Conservation (phyloP, 35 echinoderm and acorn worm genomes). For the Nesometra sesokonis region DNA sequence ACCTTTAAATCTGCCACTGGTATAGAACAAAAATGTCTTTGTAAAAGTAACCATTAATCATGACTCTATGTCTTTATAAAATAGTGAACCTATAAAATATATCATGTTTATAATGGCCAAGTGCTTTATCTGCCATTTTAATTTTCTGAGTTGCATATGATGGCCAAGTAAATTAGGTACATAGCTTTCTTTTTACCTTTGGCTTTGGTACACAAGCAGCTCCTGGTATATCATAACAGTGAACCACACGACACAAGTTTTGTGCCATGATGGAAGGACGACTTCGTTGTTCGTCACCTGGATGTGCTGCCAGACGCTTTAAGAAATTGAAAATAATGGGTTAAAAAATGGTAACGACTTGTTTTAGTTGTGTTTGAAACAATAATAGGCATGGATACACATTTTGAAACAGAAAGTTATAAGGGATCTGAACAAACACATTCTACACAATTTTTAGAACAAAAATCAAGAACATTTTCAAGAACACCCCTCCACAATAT, state of each 20-base stretch:
- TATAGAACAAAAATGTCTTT: background rate
- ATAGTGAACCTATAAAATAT: background rate
- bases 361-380: too few relatives aligned
- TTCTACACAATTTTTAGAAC: too few relatives aligned
- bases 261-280: conserved; percentile 87
- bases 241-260: conserved; percentile 75
- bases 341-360: background rate
- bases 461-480: too few relatives aligned
- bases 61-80: background rate
- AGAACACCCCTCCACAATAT: too few relatives aligned
- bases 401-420: too few relatives aligned
- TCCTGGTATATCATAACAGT: conserved; percentile 76
- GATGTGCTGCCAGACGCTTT: conserved; percentile 56
- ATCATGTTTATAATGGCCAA: background rate
- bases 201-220: conserved; percentile 88
- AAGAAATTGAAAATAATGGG: conserved; percentile 1
- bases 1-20: too few relatives aligned
- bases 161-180: background rate
- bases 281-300: conserved; percentile 52
- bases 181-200: conserved; percentile 18
- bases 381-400: too few relatives aligned
- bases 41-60: too few relatives aligned
- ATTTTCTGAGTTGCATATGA: background rate
- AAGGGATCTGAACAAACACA: too few relatives aligned
- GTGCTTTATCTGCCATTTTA: background rate